Conservation (phyloP, 2,113 vertebrate species). For the Gavia stellata region DNA sequence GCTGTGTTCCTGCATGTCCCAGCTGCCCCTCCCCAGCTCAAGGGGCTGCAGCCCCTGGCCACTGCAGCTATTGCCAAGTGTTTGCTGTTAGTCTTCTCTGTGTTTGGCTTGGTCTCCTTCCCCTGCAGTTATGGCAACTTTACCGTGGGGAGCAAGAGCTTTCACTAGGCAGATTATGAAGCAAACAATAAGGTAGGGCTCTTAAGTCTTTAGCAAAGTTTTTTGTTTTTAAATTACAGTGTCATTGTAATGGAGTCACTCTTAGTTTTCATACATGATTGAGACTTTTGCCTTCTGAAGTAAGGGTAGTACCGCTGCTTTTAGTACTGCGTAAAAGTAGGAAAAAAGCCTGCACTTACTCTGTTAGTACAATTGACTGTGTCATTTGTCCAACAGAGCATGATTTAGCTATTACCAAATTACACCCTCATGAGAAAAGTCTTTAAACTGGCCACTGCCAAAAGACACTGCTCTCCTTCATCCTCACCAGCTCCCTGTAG, state of each 20-base stretch:
- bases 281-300: not conserved
- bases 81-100: not conserved
- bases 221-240: not conserved
- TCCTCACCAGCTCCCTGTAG: no score
- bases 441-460: not conserved
- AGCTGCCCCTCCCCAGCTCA: not conserved
- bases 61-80: rapidly evolving
- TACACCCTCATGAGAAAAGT: not conserved
- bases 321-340: not conserved
- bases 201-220: not conserved
- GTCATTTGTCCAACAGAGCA: not conserved
- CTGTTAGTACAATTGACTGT: not conserved
- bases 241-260: not conserved
- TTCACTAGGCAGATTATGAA: not conserved
- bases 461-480: not conserved
- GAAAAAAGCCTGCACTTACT: not conserved
- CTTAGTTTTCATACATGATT: not conserved
- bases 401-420: not conserved
- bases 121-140: not conserved
- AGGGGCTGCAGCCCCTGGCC: not conserved
- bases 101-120: not conserved
- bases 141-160: not conserved
- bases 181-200: not conserved
- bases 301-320: not conserved
- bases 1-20: not conserved